phyloP scores from a whole-genome alignment of 92 coral and sea anemone genomes.

The Palythoa heliodiscus region DNA sequence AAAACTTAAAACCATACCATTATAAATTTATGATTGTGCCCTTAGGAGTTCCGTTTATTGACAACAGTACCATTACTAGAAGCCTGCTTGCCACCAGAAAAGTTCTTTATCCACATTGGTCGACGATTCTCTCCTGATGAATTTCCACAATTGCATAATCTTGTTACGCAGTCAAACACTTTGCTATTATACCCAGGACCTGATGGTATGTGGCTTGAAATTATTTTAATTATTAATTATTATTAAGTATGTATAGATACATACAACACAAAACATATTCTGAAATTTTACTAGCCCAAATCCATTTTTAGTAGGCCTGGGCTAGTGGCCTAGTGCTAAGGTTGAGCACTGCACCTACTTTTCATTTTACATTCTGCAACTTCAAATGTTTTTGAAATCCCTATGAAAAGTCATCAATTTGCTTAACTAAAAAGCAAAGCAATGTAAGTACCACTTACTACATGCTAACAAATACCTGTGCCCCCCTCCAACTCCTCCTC shows the following conservation, averaged over 20 bases:
- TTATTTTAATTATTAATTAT: neutral
- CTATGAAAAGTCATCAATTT: too few species aligned
- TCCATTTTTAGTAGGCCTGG: too few species aligned
- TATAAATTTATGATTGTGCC: neutral
- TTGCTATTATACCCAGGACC: slow-evolving; percentile 92
- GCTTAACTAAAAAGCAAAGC: too few species aligned
- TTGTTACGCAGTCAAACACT: slow-evolving; percentile 65
- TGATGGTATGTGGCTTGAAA: slow-evolving; percentile 56
- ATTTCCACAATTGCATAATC: slow-evolving; percentile 72
- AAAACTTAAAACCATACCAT: neutral
- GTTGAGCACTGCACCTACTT: too few species aligned
- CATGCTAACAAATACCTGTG: too few species aligned
- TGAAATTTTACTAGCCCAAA: too few species aligned
- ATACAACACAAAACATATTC: too few species aligned
- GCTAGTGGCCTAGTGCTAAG: too few species aligned
- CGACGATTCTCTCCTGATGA: slow-evolving; percentile 68
- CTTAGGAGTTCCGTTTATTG: slow-evolving; percentile 80
- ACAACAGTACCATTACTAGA: slow-evolving; percentile 91
- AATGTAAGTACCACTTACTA: too few species aligned
- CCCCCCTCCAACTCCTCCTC: too few species aligned
- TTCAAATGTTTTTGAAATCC: too few species aligned
- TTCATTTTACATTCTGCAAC: too few species aligned
- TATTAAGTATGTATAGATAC: neutral
- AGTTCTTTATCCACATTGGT: slow-evolving; percentile 74
- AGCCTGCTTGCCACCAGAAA: slow-evolving; percentile 83